Evolutionary conservation across 2,797 vertebrate genomes (phyloP).

Genomic region (Gorsachius magnificus): DNA sequence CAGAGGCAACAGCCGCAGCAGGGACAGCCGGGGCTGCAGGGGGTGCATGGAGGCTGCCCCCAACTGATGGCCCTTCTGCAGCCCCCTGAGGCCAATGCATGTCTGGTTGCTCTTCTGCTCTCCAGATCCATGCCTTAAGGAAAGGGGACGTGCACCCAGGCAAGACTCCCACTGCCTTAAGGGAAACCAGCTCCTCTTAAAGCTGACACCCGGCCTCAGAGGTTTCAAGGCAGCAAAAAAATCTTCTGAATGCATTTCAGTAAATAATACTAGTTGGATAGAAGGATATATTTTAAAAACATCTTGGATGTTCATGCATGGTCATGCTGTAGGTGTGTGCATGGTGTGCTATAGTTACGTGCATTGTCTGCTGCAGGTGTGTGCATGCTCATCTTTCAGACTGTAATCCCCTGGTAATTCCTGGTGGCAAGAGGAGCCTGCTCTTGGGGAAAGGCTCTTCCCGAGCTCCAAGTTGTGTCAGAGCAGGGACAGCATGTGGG

Average conservation of each 20-base stretch:
- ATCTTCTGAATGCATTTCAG: background rate
- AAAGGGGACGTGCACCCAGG: background rate
- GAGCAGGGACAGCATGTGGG: background rate
- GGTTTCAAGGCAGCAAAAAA: background rate
- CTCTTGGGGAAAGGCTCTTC: background rate
- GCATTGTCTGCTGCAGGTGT: background rate
- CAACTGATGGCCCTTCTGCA: background rate
- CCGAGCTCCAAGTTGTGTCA: background rate
- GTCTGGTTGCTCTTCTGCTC: background rate
- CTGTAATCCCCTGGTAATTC: background rate
- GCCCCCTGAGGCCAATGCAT: background rate
- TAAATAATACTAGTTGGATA: background rate
- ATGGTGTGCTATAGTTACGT: background rate
- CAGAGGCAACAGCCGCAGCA: accelerated
- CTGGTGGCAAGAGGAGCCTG: background rate
- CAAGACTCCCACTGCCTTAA: background rate
- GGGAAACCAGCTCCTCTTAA: background rate
- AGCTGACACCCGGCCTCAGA: background rate
- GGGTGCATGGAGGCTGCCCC: background rate
- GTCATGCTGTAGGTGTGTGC: background rate
- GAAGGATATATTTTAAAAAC: background rate
- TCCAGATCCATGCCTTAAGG: background rate
- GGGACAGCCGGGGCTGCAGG: background rate
- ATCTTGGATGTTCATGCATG: background rate
- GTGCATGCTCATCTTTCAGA: background rate